Evolutionary conservation across 2,888 invertebrate genomes (phyloP).

Genomic region (Meghimatium bilineatum): DNA sequence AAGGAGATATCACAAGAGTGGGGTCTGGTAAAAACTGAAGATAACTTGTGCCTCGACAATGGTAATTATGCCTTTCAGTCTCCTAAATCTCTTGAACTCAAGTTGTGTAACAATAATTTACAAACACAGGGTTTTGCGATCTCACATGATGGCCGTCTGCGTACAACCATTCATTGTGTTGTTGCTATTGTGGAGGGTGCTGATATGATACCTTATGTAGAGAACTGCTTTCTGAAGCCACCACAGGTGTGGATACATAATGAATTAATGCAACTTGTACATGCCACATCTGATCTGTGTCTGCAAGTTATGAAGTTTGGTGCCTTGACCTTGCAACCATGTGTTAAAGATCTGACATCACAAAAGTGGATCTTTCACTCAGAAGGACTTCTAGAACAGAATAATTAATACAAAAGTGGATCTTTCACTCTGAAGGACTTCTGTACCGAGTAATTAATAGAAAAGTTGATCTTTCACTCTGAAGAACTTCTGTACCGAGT

Average conservation of each 20-base stretch:
- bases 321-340: conserved; percentile 13
- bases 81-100: conserved; percentile 57
- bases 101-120: conserved; percentile 53
- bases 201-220: conserved; percentile 40
- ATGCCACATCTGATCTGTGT: conserved; percentile 14
- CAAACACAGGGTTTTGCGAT: conserved; percentile 52
- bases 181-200: conserved; percentile 19
- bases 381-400: conserved; percentile 21
- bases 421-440: too few relatives aligned
- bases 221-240: conserved; percentile 38
- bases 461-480: too few relatives aligned
- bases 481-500: too few relatives aligned
- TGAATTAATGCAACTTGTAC: conserved; percentile 34
- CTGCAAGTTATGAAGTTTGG: conserved; percentile 29
- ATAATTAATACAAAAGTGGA: neutral
- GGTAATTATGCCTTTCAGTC: conserved; percentile 67
- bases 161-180: conserved; percentile 44
- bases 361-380: conserved; percentile 44
- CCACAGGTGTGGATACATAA: conserved; percentile 31
- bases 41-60: conserved; percentile 64
- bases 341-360: neutral
- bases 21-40: conserved; percentile 59
- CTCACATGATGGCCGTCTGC: conserved; percentile 23
- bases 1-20: conserved; percentile 58
- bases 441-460: too few relatives aligned